Base-by-base conservation (phyloP, 2,113 vertebrate species). In the Scolopax mira region DNA sequence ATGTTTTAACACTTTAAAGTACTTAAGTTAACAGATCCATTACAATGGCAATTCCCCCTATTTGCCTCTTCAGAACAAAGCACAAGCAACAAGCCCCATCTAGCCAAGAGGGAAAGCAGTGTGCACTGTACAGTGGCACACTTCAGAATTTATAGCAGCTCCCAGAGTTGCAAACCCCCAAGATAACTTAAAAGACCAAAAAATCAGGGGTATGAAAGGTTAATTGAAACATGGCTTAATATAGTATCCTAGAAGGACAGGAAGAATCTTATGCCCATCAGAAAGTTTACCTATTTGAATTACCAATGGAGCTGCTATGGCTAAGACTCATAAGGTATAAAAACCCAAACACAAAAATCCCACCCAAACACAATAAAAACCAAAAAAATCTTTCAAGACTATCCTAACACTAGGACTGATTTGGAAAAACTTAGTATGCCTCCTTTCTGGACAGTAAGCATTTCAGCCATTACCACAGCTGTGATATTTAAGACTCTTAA, bases 121-220 rank as follows among this genome's bases (percentile, higher is more conserved):
- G 15, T 4, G 4, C 0, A 23, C 51, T 22, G 19, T 11, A n/a
- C 24, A 30, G 31, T 10, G 41, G 18, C 65, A 51, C 1, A 0
- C 13, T 33, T 16, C 10, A 4, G 1, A 62, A 67, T 27, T 72
- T 13, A 55, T 1, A 82, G 66, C 39, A 10, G 30, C 66, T 79
- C 33, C 61, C 7, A 1, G 28, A 58, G 30, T 1, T 75, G 37
- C 72, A 74, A 57, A 84, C 31, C 16, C 51, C 44, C 41, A 13
- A 48, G 10, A 24, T 16, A 33, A 23, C 10, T 71, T 8, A 7
- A 11, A 37, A 30, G 12, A 69, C 27, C 24, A 4, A 35, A 69
- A 82, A 79, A 27, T 33, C 10, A 70, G 11, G 11, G 3, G 6
- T 25, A 6, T 10, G 22, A 88, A 65, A 83, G 6, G 11, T 27